Evolutionary conservation across 2,797 vertebrate genomes (phyloP), one percentile per base, ranked within the genome.

Genomic region (Rhinoraja longicauda): DNA sequence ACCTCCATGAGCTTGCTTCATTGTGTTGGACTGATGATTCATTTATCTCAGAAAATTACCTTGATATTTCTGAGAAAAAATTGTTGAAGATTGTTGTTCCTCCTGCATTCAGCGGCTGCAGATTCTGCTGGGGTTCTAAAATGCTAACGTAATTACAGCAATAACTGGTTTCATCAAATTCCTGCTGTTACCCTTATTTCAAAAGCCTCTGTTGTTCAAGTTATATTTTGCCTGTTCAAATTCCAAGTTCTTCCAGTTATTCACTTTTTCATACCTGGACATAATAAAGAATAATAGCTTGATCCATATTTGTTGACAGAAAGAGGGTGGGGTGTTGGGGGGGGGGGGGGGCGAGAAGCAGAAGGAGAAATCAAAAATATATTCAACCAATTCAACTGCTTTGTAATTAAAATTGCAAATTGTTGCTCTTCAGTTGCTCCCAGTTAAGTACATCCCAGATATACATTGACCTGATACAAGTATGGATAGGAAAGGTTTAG

Each of bases 161-260:
- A 95, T 97, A 96, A 97, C 96, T 96, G 97, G 97, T 96, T 95
- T 96, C 96, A 96, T 97, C 96, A 96, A 95, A 96, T 96, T 96
- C 96, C 96, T 96, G 95, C 96, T 96, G 96, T 97, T 94, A n/a
- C 94, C 95, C 96, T 96, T 96, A 96, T 96, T 97, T 97, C 97
- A 96, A 97, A 97, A 96, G 96, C 96, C 95, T 96, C 95, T 95
- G 95, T 96, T 94, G 96, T 95, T 95, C 96, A 95, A 96, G 96
- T 97, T 96, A 96, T 97, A 96, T 97, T 97, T 97, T 96, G 24
- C 24, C 45, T 96, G 95, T 96, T 97, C 96, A 97, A 97, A 97
- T 95, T 97, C 96, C 7, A 96, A 96, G 95, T 94, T 97, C 96
- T 96, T 93, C 15, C 96, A 96, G 96, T 96, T 97, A 96, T 96